Percentiles rank a stretch among this genome's conserved stretches.
Conservation (phyloP, 2,888 invertebrate genomes). For the Coenonympha glycerion region DNA sequence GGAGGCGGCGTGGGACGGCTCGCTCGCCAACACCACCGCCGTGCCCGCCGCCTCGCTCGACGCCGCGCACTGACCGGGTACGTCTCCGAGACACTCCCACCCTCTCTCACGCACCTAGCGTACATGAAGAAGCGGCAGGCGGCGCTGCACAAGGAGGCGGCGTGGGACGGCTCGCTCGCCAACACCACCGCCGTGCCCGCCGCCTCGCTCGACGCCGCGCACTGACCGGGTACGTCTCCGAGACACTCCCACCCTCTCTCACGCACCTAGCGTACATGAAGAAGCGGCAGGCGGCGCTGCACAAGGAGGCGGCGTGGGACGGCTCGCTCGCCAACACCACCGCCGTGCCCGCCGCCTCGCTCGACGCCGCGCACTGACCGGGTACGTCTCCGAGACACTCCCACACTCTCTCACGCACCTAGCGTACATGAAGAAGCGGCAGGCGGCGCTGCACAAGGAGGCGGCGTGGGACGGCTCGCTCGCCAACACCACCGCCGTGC, state of each 20-base stretch:
- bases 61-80: slow-evolving; percentile 21
- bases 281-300: slow-evolving; percentile 67
- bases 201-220: slow-evolving; percentile 37
- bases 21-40: slow-evolving; percentile 65
- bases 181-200: slow-evolving; percentile 67
- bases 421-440: too few relatives aligned
- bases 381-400: too few relatives aligned
- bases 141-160: slow-evolving; percentile 68
- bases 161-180: slow-evolving; percentile 72
- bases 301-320: slow-evolving; percentile 73
- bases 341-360: slow-evolving; percentile 58
- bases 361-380: slow-evolving; percentile 32
- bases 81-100: too few relatives aligned
- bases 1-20: slow-evolving; percentile 73
- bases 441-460: slow-evolving; percentile 68
- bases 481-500: slow-evolving; percentile 64
- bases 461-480: slow-evolving; percentile 74
- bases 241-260: background rate
- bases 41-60: slow-evolving; percentile 55
- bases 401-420: background rate
- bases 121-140: too few relatives aligned
- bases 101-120: background rate
- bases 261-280: too few relatives aligned
- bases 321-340: slow-evolving; percentile 67
- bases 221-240: too few relatives aligned